Conservation (phyloP, 2,797 vertebrate genomes). For the Brachymystax lenok region DNA sequence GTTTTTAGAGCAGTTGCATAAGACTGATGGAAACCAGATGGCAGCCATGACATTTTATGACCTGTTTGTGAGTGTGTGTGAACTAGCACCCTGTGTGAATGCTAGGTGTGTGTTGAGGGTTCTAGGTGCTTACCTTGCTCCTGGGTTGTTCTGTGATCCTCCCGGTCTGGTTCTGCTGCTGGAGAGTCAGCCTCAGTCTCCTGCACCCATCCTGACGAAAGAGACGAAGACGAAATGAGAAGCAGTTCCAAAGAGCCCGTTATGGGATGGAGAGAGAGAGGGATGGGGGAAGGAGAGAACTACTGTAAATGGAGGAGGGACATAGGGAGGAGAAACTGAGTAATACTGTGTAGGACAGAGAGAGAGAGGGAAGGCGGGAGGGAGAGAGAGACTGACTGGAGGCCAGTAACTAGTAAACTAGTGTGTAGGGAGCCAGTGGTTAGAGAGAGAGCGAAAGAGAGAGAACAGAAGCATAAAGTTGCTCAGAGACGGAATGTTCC, state of each 20-base stretch:
- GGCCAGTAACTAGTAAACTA: slow-evolving; percentile 26
- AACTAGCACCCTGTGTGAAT: not conserved
- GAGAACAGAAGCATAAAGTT: slow-evolving; percentile 34
- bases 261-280: slow-evolving; percentile 56
- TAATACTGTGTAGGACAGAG: slow-evolving; percentile 53
- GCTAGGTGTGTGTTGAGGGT: not conserved
- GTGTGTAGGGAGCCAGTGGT: slow-evolving; percentile 16
- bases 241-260: slow-evolving; percentile 65
- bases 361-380: slow-evolving; percentile 36
- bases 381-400: slow-evolving; percentile 32
- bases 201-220: slow-evolving; percentile 77
- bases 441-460: slow-evolving; percentile 23
- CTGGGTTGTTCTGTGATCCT: slow-evolving; percentile 67
- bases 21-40: slow-evolving; percentile 37
- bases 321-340: slow-evolving; percentile 74
- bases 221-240: slow-evolving; percentile 44
- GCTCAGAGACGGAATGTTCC: slow-evolving; percentile 68
- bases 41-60: slow-evolving; percentile 16
- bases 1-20: slow-evolving; percentile 4
- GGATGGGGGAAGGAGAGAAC: slow-evolving; percentile 46
- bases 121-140: slow-evolving; percentile 76
- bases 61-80: not conserved
- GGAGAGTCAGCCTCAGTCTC: slow-evolving; percentile 84
- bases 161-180: slow-evolving; percentile 64
- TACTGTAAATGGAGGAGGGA: slow-evolving; percentile 54